Evolutionary conservation across 2,797 vertebrate genomes (phyloP), one percentile per base, ranked within the genome.

Genomic region (Xiphorhynchus erythropygius): DNA sequence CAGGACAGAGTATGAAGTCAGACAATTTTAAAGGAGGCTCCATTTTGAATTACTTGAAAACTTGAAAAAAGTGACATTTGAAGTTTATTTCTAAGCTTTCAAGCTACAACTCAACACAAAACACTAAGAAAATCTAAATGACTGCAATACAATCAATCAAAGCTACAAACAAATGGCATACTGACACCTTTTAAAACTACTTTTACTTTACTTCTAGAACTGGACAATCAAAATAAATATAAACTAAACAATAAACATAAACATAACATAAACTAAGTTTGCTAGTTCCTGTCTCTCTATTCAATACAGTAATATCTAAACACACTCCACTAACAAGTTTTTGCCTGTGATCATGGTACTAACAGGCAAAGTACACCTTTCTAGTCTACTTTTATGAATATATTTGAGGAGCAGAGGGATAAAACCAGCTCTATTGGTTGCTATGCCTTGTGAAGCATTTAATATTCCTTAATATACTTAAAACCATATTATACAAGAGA

Each of bases 1-100:
- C 16, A 47, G 32, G 25, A 41, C 37, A 69, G 52, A 77, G 7
- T 17, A 71, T 9, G 28, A 82, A 81, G 62, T 62, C 33, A 67
- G 42, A 50, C 27, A 55, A 47, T 80, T 82, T 89, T 46, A 50
- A 90, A 76, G 25, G 24, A 35, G 10, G 14, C 11, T 84, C 67
- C 33, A 53, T 74, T 87, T 64, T 70, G 32, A 88, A 76, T 56
- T 39, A 71, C 23, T 90, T 53, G 53, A 56, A 18, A 82, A 82
- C 46, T 52, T 65, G 32, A 77, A 75, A 84, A 79, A 77, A 57
- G 25, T 17, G 2, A 57, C 1, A 3, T 13, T 49, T 44, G 15
- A 49, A 46, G 27, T 32, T 83, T 44, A 67, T 42, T 80, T 80
- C 44, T 56, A 69, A 85, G 22, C 19, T 59, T 63, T 41, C 18